Percentiles rank a stretch among this genome's conserved stretches.
Conservation (phyloP, 2,797 vertebrate species). For the Hirundo rustica region DNA sequence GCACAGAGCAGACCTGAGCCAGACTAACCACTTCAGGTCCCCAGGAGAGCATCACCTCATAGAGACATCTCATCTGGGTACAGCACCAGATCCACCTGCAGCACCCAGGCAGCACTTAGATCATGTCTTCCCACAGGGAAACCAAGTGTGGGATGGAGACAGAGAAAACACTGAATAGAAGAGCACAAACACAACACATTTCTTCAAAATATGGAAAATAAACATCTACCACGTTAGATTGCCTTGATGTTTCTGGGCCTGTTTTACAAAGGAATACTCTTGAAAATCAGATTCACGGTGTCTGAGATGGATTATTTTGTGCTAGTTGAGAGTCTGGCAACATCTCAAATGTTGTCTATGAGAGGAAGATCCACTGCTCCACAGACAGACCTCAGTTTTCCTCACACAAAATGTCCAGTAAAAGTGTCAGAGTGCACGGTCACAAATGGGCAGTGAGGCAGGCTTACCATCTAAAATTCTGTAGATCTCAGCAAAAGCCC, state of each 20-base stretch:
- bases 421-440: not conserved
- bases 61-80: not conserved
- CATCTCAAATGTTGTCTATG: not conserved
- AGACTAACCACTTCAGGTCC: not conserved
- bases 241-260: not conserved
- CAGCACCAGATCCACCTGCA: not conserved
- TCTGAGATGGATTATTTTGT: not conserved
- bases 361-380: not conserved
- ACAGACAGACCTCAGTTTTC: fast-evolving
- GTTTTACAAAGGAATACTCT: not conserved
- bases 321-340: not conserved
- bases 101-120: not conserved
- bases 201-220: not conserved
- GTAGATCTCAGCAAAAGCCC: not conserved
- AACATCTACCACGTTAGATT: not conserved
- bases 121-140: not conserved
- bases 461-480: not conserved
- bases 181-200: not conserved
- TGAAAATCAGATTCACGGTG: not conserved
- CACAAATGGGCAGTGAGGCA: not conserved
- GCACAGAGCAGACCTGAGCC: not conserved
- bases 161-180: not conserved
- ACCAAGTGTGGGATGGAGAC: not conserved
- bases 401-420: not conserved
- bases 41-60: not conserved